Percentiles rank a stretch among this genome's conserved stretches.
Conservation (phyloP, 1,140 invertebrate genomes). For the Hydropsyche tenuis region DNA sequence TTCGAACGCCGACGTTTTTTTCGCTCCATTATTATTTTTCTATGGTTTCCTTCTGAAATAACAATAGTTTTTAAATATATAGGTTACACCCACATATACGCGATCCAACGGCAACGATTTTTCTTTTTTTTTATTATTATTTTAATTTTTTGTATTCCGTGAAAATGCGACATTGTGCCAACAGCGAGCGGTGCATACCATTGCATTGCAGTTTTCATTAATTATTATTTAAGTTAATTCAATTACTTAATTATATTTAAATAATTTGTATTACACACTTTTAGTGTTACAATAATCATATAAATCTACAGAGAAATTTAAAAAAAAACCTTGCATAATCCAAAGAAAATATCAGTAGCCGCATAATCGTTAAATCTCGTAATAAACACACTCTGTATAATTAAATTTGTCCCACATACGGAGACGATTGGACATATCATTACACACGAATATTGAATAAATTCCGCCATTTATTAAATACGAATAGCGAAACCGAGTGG, state of each 20-base stretch:
- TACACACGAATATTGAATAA: neutral
- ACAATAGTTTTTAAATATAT: slow-evolving; percentile 16
- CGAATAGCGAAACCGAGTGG: slow-evolving; percentile 20
- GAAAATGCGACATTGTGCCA: neutral
- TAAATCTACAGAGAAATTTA: too few species aligned
- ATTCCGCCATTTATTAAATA: slow-evolving; percentile 1
- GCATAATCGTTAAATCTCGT: too few species aligned
- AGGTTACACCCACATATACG: slow-evolving; percentile 1
- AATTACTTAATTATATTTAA: too few species aligned
- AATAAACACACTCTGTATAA: neutral
- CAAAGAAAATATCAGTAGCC: too few species aligned
- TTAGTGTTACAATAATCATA: too few species aligned
- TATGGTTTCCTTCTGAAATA: neutral
- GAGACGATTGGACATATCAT: neutral
- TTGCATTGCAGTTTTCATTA: too few species aligned
- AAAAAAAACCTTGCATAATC: too few species aligned
- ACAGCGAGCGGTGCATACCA: too few species aligned
- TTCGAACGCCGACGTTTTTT: slow-evolving; percentile 9
- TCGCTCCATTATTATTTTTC: slow-evolving; percentile 16
- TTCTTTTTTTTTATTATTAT: neutral
- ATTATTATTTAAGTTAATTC: too few species aligned
- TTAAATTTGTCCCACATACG: neutral
- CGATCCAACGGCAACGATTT: slow-evolving; percentile 6
- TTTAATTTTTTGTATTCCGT: neutral
- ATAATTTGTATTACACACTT: too few species aligned